Conservation (phyloP, 2,888 invertebrate species). For the Andrena haemorrhoa region DNA sequence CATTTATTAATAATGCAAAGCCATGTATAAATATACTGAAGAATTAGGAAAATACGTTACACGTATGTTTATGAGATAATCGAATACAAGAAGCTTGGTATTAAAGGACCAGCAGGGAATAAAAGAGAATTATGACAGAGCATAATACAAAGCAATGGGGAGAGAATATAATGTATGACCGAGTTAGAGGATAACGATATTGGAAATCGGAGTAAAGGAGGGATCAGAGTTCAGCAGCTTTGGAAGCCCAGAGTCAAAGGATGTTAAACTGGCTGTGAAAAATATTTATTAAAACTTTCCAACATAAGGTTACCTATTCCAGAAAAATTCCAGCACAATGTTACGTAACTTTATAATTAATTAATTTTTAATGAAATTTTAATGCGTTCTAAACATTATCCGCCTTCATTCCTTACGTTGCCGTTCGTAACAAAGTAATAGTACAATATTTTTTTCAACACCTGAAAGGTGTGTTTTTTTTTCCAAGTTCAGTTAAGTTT, state of each 20-base stretch:
- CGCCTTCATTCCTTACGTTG: not conserved
- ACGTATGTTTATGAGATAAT: not conserved
- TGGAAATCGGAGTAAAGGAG: constrained; percentile 7
- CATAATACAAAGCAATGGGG: not conserved
- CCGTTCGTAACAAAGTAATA: too few relatives aligned
- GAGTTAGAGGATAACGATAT: constrained; percentile 14
- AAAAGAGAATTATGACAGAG: not conserved
- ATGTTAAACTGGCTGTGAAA: not conserved
- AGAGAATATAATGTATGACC: constrained; percentile 1
- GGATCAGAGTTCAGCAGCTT: not conserved
- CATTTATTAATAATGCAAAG: not conserved
- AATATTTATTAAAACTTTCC: constrained; percentile 6
- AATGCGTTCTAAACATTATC: not conserved
- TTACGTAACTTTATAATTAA: not conserved
- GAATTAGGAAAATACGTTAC: not conserved
- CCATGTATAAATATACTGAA: not conserved
- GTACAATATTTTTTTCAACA: too few relatives aligned
- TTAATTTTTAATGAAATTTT: not conserved
- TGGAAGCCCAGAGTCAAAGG: not conserved
- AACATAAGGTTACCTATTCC: not conserved
- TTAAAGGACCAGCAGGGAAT: not conserved
- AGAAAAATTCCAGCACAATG: not conserved
- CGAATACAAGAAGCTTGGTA: not conserved
- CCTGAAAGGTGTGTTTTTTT: too few relatives aligned
- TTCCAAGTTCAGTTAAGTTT: not conserved